phyloP scores from a whole-genome alignment of 2,113 vertebrate species.

The Hyperopisus bebe region DNA sequence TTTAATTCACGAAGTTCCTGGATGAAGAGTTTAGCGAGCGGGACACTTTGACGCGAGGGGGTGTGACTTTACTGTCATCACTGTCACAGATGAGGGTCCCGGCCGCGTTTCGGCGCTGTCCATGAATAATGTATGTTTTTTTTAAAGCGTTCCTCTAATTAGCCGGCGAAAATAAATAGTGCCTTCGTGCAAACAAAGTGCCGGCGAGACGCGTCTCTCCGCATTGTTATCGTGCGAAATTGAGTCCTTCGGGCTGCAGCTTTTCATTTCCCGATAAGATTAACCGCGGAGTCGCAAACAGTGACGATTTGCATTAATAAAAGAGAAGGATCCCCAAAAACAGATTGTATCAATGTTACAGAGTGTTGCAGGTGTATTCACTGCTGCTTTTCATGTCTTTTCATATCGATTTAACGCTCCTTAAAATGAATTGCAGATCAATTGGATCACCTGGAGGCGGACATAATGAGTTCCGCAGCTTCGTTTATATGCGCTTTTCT shows the following conservation, averaged over 20 bases:
- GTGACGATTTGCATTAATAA: constrained; percentile 54
- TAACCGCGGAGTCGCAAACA: constrained; percentile 61
- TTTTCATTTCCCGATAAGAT: constrained; percentile 43
- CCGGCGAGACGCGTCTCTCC: constrained; percentile 14
- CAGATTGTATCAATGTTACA: constrained; percentile 56
- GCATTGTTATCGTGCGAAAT: constrained; percentile 60
- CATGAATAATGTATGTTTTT: constrained; percentile 16
- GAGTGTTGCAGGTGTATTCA: constrained; percentile 64
- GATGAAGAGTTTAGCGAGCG: not conserved
- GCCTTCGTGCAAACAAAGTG: constrained; percentile 14
- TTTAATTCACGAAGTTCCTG: not conserved
- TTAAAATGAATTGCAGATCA: constrained; percentile 72
- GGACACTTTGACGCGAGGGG: not conserved
- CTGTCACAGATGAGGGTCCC: not conserved
- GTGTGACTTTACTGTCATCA: not conserved
- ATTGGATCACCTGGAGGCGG: constrained; percentile 64
- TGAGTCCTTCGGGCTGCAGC: constrained; percentile 47
- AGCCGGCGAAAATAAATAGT: constrained; percentile 20
- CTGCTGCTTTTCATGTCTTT: constrained; percentile 65
- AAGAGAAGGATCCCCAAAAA: constrained; percentile 30
- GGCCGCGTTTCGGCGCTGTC: not conserved
- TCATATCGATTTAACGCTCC: constrained; percentile 63
- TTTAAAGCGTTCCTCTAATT: constrained; percentile 14
- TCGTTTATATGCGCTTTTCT: constrained; percentile 38
- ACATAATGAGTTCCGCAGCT: constrained; percentile 63